These are phyloP conservation scores for Brienomyrus brachyistius DNA, from an alignment of 2,113 vertebrate species.

Conservation along the genomic window DNA sequence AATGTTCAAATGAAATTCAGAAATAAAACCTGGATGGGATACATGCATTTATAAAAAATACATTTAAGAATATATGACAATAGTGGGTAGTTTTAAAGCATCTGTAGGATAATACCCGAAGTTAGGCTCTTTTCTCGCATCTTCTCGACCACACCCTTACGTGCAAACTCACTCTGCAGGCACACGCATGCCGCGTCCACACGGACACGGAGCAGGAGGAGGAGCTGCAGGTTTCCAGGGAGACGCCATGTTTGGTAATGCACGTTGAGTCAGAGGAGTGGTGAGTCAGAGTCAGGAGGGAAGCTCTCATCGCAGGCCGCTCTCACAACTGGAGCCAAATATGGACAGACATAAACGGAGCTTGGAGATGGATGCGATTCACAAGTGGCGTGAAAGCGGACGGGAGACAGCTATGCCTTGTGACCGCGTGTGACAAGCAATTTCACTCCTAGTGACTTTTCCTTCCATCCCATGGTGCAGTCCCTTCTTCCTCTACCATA, in stretches of 20 bases:
- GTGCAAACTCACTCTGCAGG: neutral
- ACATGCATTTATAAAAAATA: neutral
- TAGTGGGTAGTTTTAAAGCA: neutral
- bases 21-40: neutral
- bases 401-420: neutral
- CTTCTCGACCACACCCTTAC: neutral
- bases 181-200: neutral
- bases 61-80: neutral
- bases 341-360: constrained; percentile 55
- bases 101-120: neutral
- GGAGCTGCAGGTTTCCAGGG: constrained; percentile 46
- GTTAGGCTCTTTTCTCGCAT: neutral
- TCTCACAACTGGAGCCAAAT: constrained; percentile 54
- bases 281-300: constrained; percentile 71
- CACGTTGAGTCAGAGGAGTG: constrained; percentile 61
- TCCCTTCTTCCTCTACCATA: neutral
- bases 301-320: constrained; percentile 44
- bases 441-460: neutral
- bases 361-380: constrained; percentile 12
- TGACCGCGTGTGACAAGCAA: neutral
- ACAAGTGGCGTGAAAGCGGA: neutral
- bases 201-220: neutral
- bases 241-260: constrained; percentile 64
- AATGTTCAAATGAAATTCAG: neutral
- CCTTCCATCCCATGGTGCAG: neutral